Percentiles rank a stretch among this genome's conserved stretches.
Evolutionary conservation across 2,113 vertebrate genomes (phyloP).

Genomic region (Syrmaticus mikado): DNA sequence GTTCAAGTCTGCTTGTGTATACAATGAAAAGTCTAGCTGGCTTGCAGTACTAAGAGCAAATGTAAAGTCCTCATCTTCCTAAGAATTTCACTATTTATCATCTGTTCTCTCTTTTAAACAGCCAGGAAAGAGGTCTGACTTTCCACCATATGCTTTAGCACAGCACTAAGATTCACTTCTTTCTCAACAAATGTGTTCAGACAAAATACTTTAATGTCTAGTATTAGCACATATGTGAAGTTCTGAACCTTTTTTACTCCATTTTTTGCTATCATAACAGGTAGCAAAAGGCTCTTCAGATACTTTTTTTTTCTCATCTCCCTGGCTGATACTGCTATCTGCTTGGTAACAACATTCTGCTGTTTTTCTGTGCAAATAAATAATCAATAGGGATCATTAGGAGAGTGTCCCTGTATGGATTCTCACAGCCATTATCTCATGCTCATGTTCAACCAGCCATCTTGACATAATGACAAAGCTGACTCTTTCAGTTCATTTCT

Average conservation of each 20-base stretch:
- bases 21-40: neutral
- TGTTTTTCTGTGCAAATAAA: neutral
- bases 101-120: neutral
- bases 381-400: neutral
- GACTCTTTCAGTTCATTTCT: neutral
- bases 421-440: neutral
- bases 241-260: neutral
- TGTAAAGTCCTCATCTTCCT: neutral
- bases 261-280: neutral
- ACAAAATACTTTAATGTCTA: neutral
- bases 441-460: neutral
- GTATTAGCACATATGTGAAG: neutral
- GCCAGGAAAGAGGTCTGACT: neutral
- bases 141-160: neutral
- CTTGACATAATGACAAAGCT: neutral
- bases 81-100: neutral
- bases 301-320: neutral
- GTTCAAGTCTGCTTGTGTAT: constrained; percentile 13
- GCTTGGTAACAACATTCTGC: neutral
- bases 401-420: neutral
- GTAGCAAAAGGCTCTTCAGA: neutral
- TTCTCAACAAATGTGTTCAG: neutral
- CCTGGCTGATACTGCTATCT: neutral
- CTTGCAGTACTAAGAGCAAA: constrained; percentile 4
- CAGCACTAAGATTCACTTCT: neutral